Percentiles rank a stretch among this genome's conserved stretches.
Conservation (phyloP, 2,888 invertebrate species). For the Sarcophaga rosellei region DNA sequence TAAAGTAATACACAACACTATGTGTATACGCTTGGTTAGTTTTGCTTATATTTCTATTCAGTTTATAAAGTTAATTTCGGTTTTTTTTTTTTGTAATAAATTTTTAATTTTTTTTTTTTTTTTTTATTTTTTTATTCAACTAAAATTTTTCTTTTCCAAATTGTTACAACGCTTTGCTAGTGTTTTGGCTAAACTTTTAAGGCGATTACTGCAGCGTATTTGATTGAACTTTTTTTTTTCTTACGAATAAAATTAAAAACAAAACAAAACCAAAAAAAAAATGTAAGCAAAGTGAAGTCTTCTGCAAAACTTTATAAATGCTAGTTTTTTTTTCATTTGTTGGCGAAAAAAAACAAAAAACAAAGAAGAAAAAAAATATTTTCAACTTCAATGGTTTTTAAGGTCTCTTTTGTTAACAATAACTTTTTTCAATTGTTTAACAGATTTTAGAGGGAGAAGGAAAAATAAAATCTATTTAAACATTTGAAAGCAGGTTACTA, state of each 20-base stretch:
- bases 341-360: not conserved
- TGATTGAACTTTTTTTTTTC: constrained; percentile 49
- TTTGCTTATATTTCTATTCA: constrained; percentile 22
- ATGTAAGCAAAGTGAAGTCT: constrained; percentile 43
- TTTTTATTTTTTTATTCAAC: constrained; percentile 25
- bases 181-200: constrained; percentile 47
- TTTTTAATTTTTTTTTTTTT: not conserved
- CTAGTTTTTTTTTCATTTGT: constrained; percentile 43
- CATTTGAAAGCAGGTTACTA: constrained; percentile 61
- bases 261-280: constrained; percentile 20
- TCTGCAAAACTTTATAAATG: constrained; percentile 21
- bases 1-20: constrained; percentile 45
- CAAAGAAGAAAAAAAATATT: constrained; percentile 62
- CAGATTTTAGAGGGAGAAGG: constrained; percentile 15
- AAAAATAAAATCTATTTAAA: constrained; percentile 1
- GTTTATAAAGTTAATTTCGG: not conserved
- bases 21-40: constrained; percentile 63
- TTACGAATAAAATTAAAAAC: not conserved
- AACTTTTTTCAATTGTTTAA: constrained; percentile 11
- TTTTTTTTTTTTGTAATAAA: not conserved
- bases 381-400: constrained; percentile 77
- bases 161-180: constrained; percentile 51
- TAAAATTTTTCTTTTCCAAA: constrained; percentile 43
- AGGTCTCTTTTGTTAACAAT: constrained; percentile 66
- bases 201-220: constrained; percentile 54